These are phyloP conservation scores for Heliocidaris tuberculata DNA, from an alignment of 35 echinoderm and acorn worm species.

Conservation along the genomic window DNA sequence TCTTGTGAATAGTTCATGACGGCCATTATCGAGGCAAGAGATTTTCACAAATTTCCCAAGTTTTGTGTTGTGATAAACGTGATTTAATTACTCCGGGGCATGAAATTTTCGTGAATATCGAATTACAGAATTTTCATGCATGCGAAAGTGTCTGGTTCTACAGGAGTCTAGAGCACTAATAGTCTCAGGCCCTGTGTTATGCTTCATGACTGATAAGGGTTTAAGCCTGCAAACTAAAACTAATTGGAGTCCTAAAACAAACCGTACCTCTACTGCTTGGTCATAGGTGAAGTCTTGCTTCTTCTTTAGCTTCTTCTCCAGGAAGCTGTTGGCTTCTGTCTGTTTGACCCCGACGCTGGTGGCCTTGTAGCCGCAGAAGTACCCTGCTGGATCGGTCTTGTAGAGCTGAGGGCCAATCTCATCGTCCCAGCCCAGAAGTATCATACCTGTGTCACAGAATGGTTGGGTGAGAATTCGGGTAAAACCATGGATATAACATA, in stretches of 20 bases:
- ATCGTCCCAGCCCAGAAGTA: constrained; percentile 87
- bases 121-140: too few species aligned
- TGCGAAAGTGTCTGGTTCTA: too few species aligned
- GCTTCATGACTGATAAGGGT: not conserved
- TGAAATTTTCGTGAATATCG: too few species aligned
- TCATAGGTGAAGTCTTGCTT: constrained; percentile 90
- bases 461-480: not conserved
- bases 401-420: constrained; percentile 88
- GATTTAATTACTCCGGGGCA: too few species aligned
- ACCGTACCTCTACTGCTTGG: constrained; percentile 86
- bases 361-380: constrained; percentile 98
- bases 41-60: too few species aligned
- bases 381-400: constrained; percentile 96
- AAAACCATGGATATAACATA: not conserved
- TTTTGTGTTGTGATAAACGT: too few species aligned
- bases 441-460: constrained; percentile 73
- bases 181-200: not conserved
- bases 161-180: not conserved
- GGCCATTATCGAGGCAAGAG: too few species aligned
- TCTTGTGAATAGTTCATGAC: too few species aligned
- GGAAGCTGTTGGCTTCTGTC: constrained; percentile 98
- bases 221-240: not conserved
- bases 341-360: constrained; percentile 98
- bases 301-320: constrained; percentile 99
- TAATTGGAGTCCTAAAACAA: not conserved